A percentile compares a stretch with the other conserved stretches of the same genome.
phyloP scores from a whole-genome alignment of 2,797 vertebrate species.

The Tapera naevia region DNA sequence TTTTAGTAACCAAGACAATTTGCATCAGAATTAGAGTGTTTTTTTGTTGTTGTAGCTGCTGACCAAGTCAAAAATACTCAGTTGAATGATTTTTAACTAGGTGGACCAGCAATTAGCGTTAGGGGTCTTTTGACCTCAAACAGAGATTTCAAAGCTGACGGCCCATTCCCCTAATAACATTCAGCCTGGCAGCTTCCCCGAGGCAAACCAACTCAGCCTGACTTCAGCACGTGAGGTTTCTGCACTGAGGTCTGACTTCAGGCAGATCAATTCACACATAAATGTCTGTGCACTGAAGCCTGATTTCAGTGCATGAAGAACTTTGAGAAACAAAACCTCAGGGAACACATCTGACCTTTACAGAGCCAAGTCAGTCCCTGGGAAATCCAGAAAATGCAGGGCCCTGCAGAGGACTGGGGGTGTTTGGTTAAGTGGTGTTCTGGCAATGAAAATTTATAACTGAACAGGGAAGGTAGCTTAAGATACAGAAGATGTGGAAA shows the following conservation, averaged over 20 bases:
- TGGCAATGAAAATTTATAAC: conserved; percentile 32
- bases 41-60: neutral
- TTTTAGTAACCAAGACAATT: neutral
- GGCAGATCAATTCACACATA: neutral
- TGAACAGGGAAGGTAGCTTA: conserved; percentile 33
- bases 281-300: neutral
- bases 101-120: neutral
- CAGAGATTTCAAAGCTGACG: neutral
- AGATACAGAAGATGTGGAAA: neutral
- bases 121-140: neutral
- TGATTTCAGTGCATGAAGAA: neutral
- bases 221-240: neutral
- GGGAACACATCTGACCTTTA: conserved; percentile 3
- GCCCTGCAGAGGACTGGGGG: neutral
- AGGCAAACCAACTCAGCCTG: neutral
- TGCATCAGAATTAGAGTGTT: neutral
- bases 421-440: conserved; percentile 29
- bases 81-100: neutral
- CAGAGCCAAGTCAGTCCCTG: neutral
- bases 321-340: neutral
- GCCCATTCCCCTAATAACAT: neutral
- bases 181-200: neutral
- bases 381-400: conserved; percentile 1
- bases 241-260: neutral
- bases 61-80: neutral